Evolutionary conservation across 2,113 vertebrate genomes (phyloP).

Genomic region (Hippopotamus amphibius): DNA sequence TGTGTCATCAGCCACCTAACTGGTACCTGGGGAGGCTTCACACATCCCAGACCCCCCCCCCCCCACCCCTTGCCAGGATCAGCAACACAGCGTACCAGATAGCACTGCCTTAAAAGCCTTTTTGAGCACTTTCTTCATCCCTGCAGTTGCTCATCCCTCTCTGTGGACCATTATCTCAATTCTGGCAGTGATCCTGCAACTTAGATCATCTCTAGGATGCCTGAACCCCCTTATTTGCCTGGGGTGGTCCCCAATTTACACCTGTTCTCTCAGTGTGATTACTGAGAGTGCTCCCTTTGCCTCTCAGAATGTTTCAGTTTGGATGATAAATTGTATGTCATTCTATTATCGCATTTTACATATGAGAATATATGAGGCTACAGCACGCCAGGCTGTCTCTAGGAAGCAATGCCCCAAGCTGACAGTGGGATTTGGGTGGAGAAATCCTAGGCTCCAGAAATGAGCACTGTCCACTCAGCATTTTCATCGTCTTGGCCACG

Average conservation of each 20-base stretch:
- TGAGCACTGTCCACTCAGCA: rapidly evolving
- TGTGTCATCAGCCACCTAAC: not conserved
- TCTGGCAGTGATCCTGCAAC: not conserved
- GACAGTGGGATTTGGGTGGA: not conserved
- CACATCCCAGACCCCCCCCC: rapidly evolving
- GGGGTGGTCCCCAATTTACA: no score
- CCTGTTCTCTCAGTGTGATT: not conserved
- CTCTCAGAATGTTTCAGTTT: not conserved
- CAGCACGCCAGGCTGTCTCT: not conserved
- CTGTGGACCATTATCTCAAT: rapidly evolving
- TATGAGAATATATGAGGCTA: not conserved
- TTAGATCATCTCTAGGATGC: not conserved
- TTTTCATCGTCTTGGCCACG: rapidly evolving
- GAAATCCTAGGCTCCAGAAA: not conserved
- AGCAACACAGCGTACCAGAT: not conserved
- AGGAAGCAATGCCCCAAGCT: not conserved
- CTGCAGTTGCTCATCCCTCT: no score
- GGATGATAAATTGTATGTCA: rapidly evolving
- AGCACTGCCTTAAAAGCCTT: not conserved
- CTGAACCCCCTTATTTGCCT: rapidly evolving
- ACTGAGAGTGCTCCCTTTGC: not conserved
- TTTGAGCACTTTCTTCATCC: rapidly evolving
- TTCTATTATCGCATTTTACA: not conserved
- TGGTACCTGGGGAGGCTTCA: rapidly evolving
- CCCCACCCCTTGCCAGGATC: not conserved